Conservation (phyloP, 53 echinoderm and acorn worm genomes). For the Crossaster papposus region DNA sequence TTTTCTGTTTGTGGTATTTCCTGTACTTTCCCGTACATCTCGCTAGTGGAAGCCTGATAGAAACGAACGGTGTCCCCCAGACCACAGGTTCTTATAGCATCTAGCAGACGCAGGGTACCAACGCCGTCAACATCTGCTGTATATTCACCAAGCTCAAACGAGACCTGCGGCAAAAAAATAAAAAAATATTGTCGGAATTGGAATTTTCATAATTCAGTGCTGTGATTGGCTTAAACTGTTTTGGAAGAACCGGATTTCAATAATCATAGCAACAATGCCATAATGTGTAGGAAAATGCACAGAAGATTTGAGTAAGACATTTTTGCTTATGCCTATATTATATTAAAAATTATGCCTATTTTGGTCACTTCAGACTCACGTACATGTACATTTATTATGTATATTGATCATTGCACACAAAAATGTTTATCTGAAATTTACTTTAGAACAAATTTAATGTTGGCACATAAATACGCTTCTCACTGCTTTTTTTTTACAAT, state of each 20-base stretch:
- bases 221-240: too few relatives aligned
- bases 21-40: constrained; percentile 97
- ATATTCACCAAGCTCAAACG: constrained; percentile 98
- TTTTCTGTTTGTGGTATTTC: constrained; percentile 97
- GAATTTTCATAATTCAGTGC: neutral
- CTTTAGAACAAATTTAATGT: neutral
- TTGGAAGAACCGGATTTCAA: too few relatives aligned
- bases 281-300: neutral
- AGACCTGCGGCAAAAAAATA: constrained; percentile 66
- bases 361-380: neutral
- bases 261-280: neutral
- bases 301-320: neutral
- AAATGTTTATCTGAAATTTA: neutral
- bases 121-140: constrained; percentile 97
- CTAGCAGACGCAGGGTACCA: constrained; percentile 87
- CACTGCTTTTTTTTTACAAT: too few relatives aligned
- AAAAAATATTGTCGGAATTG: neutral
- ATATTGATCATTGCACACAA: neutral
- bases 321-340: too few relatives aligned
- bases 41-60: constrained; percentile 98
- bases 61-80: constrained; percentile 80
- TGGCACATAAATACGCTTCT: too few relatives aligned
- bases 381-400: neutral
- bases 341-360: neutral
- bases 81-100: constrained; percentile 93